These are phyloP conservation scores for Epinotia bilunana DNA, from an alignment of 2,888 invertebrate species.

Conservation along the genomic window DNA sequence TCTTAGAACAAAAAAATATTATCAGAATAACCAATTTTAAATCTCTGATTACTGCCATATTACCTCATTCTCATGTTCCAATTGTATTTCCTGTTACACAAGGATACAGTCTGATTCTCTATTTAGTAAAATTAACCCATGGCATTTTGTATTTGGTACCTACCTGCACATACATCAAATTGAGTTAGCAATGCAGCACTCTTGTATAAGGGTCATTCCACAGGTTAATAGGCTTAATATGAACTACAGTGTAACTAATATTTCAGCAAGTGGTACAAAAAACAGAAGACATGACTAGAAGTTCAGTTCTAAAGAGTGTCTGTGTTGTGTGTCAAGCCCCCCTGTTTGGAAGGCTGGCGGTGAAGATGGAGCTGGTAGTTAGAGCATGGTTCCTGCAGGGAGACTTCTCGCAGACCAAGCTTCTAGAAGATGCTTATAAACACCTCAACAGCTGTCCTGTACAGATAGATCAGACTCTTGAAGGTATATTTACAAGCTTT, in stretches of 20 bases:
- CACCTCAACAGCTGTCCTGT: constrained; percentile 94
- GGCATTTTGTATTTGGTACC: too few species aligned
- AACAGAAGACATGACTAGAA: constrained; percentile 97
- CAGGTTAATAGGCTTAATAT: too few species aligned
- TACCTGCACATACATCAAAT: too few species aligned
- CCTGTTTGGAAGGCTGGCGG: constrained; percentile 96
- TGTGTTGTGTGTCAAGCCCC: constrained; percentile 96
- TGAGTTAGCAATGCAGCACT: too few species aligned
- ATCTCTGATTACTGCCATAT: background rate
- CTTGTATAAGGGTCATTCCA: too few species aligned
- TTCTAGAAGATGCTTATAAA: constrained; percentile 95
- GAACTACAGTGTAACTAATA: too few species aligned
- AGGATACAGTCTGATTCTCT: background rate
- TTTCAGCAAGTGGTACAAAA: constrained; percentile 94
- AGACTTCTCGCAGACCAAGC: constrained; percentile 94
- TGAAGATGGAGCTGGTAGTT: constrained; percentile 98
- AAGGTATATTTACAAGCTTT: constrained; percentile 63
- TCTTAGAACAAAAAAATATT: background rate
- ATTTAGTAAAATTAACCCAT: background rate
- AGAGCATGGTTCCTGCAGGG: constrained; percentile 98
- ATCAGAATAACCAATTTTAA: background rate
- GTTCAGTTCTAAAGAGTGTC: constrained; percentile 99
- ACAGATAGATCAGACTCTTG: constrained; percentile 77
- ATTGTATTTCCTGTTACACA: background rate
- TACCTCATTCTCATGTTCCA: background rate